Evolutionary conservation across 2,888 invertebrate genomes (phyloP).

Genomic region (Napeogenes sylphis): DNA sequence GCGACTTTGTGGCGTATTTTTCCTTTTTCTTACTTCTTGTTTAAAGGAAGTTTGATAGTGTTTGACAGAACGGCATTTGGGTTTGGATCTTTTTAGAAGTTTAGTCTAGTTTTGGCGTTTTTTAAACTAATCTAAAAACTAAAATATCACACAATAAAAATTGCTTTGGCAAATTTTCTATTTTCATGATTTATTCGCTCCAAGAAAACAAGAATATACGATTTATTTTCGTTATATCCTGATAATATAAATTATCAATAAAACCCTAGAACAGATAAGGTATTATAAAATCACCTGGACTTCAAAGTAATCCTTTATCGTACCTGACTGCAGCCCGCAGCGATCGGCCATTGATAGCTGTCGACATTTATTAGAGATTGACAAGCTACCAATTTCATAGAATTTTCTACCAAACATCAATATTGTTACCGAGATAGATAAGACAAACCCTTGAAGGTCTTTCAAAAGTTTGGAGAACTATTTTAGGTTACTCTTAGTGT

Average conservation of each 20-base stretch:
- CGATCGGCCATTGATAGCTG: conserved; percentile 53
- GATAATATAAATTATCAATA: no score
- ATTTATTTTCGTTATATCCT: no score
- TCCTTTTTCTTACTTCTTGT: conserved; percentile 59
- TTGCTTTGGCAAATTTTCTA: not conserved
- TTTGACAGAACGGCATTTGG: conserved; percentile 52
- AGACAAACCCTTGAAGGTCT: conserved; percentile 17
- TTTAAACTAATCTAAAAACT: conserved; percentile 16
- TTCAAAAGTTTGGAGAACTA: conserved; percentile 5
- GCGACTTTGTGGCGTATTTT: conserved; percentile 65
- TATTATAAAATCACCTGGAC: no score
- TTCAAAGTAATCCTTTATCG: conserved; percentile 47
- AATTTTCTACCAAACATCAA: conserved; percentile 43
- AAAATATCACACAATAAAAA: not conserved
- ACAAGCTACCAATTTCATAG: conserved; percentile 45
- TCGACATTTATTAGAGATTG: conserved; percentile 47
- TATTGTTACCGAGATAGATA: conserved; percentile 28
- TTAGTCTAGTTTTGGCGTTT: conserved; percentile 18
- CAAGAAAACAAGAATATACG: no score
- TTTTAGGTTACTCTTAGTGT: no score
- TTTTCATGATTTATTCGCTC: no score
- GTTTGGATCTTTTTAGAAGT: conserved; percentile 32
- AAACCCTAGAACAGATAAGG: no score
- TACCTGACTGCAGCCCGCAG: conserved; percentile 44
- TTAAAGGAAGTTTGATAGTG: conserved; percentile 62